Evolutionary conservation across 1,140 invertebrate genomes (phyloP).

Genomic region (Triops longicaudatus): DNA sequence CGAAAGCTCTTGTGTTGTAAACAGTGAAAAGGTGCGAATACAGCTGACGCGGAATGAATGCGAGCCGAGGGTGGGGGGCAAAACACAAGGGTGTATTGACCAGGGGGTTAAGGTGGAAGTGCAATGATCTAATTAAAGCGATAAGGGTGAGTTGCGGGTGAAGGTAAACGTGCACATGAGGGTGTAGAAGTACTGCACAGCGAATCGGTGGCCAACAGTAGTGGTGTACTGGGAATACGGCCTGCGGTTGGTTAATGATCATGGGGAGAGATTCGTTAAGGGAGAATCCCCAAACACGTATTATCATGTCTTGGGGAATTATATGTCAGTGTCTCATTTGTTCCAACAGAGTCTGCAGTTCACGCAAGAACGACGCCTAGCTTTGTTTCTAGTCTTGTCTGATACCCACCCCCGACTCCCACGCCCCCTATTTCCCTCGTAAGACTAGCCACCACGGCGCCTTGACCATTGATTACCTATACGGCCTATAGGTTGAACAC

Average conservation of each 20-base stretch:
- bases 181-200: no score
- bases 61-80: no score
- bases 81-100: no score
- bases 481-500: background rate
- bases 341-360: background rate
- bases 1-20: no score
- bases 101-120: no score
- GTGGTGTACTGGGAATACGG: background rate
- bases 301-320: background rate
- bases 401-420: background rate
- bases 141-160: no score
- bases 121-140: no score
- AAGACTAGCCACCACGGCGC: background rate
- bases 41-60: no score
- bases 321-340: background rate
- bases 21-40: no score
- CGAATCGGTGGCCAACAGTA: no score
- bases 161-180: no score
- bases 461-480: constrained; percentile 9
- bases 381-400: background rate
- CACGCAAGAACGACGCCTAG: background rate
- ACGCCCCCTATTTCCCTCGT: no score
- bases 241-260: background rate
- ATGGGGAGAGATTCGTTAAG: background rate
- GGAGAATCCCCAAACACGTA: background rate